These are phyloP conservation scores for Sebastes variabilis DNA, from an alignment of 2,797 vertebrate species.

Conservation along the genomic window DNA sequence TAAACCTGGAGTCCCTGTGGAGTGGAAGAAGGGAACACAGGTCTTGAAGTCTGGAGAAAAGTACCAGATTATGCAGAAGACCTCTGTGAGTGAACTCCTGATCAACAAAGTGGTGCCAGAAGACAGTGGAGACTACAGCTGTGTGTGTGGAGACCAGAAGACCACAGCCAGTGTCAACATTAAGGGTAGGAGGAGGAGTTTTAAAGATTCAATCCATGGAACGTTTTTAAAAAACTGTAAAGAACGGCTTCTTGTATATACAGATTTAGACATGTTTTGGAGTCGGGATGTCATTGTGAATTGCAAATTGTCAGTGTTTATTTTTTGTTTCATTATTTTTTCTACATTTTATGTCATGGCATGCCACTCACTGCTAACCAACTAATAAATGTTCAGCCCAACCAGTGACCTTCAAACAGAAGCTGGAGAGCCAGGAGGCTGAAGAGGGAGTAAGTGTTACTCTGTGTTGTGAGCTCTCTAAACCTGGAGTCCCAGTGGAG, in stretches of 20 bases:
- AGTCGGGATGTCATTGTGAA: accelerated
- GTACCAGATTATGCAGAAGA: slow-evolving; percentile 80
- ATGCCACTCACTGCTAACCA: neutral
- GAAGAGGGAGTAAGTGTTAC: slow-evolving; percentile 60
- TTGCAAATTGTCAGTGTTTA: neutral
- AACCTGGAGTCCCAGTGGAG: slow-evolving; percentile 67
- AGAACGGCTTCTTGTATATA: no score
- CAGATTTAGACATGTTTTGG: no score
- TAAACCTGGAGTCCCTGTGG: slow-evolving; percentile 62
- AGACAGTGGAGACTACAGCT: slow-evolving; percentile 81
- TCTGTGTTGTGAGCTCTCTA: slow-evolving; percentile 72
- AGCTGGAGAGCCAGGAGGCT: slow-evolving; percentile 73
- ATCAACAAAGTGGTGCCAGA: slow-evolving; percentile 66
- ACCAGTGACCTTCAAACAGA: slow-evolving; percentile 76
- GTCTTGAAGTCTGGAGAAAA: slow-evolving; percentile 77
- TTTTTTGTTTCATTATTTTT: neutral
- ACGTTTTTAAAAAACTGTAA: neutral
- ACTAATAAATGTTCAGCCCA: slow-evolving; percentile 64
- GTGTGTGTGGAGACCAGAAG: slow-evolving; percentile 77
- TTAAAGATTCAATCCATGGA: neutral
- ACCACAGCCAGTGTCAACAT: slow-evolving; percentile 66
- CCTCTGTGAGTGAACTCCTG: slow-evolving; percentile 72
- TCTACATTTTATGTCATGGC: neutral
- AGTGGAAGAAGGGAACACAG: slow-evolving; percentile 83
- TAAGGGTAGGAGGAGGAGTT: slow-evolving; percentile 61